Evolutionary conservation across 1,140 invertebrate genomes (phyloP), one percentile per base, ranked within the genome.

Genomic region (Thaumetopoea pityocampa): DNA sequence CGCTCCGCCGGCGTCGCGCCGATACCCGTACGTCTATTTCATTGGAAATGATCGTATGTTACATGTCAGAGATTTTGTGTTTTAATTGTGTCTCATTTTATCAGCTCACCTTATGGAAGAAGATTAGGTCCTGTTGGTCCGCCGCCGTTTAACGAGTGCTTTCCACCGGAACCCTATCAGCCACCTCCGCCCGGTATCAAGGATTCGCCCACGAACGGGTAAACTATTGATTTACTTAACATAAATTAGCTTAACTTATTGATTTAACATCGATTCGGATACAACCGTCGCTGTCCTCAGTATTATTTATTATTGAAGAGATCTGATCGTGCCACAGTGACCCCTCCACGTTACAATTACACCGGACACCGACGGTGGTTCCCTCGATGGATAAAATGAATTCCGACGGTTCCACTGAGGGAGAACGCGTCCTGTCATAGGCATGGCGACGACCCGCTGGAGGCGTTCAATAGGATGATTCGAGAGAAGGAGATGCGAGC

Each of bases 401-500:
- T 8, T 34, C 20, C 24, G 10, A 18, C 11, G 10, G 22, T 40
- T 30, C 18, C 5, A 12, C 12, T 47, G 15, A 34, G 12, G 22
- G 23, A 20, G n/a, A 8, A 14, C n/a, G 28, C 15, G n/a, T 33
- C 19, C 24, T 46, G 30, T 51, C 42, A 20, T 41, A 52, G 50
- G 43, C 23, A 27, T 15, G 23, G 30, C 8, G 49, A 52, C 11
- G 49, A 52, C 22, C 49, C 49, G 12, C 33, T 52, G 11, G 49
- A 52, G 33, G 47, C 47, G 22, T 50, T 50, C 76, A 91, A 95
- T 67, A 86, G 93, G 48, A 93, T 96, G 81, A 87, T 96, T 46
- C 87, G 91, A 43, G 94, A 96, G 70, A 95, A 94, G 81, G 93
- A 95, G 72, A 91, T 91, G 67, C 82, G 89, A 19, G 89, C 91